These are phyloP conservation scores for Acanthurus leucopareius DNA, from an alignment of 2,797 vertebrate genomes.

Conservation along the genomic window DNA sequence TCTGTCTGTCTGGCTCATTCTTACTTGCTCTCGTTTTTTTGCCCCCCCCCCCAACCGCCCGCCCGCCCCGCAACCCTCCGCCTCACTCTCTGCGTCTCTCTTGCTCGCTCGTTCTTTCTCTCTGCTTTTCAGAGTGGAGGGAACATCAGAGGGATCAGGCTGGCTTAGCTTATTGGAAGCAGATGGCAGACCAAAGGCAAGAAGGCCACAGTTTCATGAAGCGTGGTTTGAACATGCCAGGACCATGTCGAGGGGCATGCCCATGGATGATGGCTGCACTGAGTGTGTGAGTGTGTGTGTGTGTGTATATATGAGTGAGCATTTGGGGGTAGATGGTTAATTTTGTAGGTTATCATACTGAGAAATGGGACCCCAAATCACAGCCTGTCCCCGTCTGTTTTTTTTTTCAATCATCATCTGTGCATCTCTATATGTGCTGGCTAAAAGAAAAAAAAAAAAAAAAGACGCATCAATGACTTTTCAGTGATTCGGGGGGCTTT, in stretches of 20 bases:
- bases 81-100: conserved; percentile 43
- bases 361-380: conserved; percentile 68
- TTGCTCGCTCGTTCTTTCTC: conserved; percentile 65
- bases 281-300: conserved; percentile 64
- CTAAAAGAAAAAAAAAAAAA: conserved; percentile 17
- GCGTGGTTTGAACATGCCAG: conserved; percentile 84
- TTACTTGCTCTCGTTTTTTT: conserved; percentile 66
- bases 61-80: too few species aligned
- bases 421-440: conserved; percentile 44
- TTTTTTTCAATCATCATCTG: conserved; percentile 57
- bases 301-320: conserved; percentile 53
- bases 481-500: conserved; percentile 82
- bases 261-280: conserved; percentile 75
- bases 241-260: conserved; percentile 81
- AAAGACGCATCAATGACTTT: conserved; percentile 71
- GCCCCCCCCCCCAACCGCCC: neutral
- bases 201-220: conserved; percentile 86
- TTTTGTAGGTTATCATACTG: conserved; percentile 79
- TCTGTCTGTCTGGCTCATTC: conserved; percentile 57
- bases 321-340: conserved; percentile 55
- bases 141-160: conserved; percentile 83
- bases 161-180: conserved; percentile 85
- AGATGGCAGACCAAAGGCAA: conserved; percentile 84
- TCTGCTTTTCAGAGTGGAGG: conserved; percentile 75
- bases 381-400: conserved; percentile 40